A percentile compares a stretch with the other conserved stretches of the same genome.
Conservation (phyloP, 2,113 vertebrate genomes). For the Pygoscelis adeliae region DNA sequence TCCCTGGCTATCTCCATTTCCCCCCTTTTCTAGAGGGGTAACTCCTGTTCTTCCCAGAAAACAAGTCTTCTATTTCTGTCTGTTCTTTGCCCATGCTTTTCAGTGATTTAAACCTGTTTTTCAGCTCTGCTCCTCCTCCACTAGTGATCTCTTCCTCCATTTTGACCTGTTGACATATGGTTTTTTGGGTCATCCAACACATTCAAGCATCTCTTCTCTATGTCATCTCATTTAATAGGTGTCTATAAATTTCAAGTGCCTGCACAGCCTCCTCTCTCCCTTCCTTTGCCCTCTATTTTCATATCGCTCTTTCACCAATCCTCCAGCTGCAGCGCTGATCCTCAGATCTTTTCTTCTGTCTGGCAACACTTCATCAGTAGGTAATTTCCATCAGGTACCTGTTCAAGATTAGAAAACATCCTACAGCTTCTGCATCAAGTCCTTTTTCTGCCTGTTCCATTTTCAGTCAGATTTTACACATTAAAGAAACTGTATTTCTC, state of each 20-base stretch:
- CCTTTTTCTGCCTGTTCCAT: background rate
- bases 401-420: conserved; percentile 21
- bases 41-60: background rate
- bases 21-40: background rate
- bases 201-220: background rate
- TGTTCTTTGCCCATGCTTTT: background rate
- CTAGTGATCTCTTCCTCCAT: background rate
- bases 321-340: background rate
- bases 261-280: background rate
- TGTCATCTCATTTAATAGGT: background rate
- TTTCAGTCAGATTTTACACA: background rate
- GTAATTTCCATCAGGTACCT: conserved; percentile 10
- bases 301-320: background rate
- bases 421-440: conserved; percentile 15
- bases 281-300: conserved; percentile 9
- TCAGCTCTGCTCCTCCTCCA: background rate
- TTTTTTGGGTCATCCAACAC: background rate
- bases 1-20: background rate
- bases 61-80: background rate
- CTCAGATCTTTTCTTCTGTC: conserved; percentile 29
- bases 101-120: background rate
- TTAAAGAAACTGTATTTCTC: background rate
- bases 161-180: background rate
- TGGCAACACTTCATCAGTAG: conserved; percentile 23
- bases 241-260: background rate